Conservation (phyloP, 1,140 invertebrate species). For the Meloidogyne exigua region DNA sequence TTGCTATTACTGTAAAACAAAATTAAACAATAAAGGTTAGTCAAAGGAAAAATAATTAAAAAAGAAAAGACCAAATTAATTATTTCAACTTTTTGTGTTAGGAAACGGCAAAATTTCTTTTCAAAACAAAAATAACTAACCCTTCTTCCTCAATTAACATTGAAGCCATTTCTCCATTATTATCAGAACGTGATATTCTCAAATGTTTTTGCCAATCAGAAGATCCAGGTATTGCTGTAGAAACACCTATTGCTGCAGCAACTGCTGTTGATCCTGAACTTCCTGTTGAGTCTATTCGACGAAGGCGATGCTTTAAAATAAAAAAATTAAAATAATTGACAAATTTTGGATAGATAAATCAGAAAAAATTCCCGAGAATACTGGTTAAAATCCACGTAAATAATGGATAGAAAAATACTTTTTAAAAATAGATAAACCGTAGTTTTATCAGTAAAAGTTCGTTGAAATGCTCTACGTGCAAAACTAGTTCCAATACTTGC, state of each 20-base stretch:
- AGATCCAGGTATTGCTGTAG: not conserved
- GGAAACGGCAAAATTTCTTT: not conserved
- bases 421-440: conserved; percentile 10
- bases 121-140: not conserved
- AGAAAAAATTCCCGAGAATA: too few relatives aligned
- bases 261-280: conserved; percentile 1
- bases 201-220: conserved; percentile 47
- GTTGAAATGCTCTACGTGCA: conserved; percentile 42
- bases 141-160: not conserved
- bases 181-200: conserved; percentile 25
- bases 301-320: conserved; percentile 31
- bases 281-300: conserved; percentile 40
- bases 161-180: conserved; percentile 2
- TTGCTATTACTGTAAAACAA: not conserved
- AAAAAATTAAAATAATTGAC: not conserved
- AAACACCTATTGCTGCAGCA: not conserved
- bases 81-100: too few relatives aligned
- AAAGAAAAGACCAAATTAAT: too few relatives aligned
- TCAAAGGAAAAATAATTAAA: too few relatives aligned
- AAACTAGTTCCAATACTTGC: conserved; percentile 26
- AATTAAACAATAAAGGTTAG: too few relatives aligned
- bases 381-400: too few relatives aligned
- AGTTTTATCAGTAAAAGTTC: conserved; percentile 38
- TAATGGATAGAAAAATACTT: too few relatives aligned
- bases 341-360: too few relatives aligned